phyloP scores from a whole-genome alignment of 2,113 vertebrate species.

The Eupsittula cactorum region DNA sequence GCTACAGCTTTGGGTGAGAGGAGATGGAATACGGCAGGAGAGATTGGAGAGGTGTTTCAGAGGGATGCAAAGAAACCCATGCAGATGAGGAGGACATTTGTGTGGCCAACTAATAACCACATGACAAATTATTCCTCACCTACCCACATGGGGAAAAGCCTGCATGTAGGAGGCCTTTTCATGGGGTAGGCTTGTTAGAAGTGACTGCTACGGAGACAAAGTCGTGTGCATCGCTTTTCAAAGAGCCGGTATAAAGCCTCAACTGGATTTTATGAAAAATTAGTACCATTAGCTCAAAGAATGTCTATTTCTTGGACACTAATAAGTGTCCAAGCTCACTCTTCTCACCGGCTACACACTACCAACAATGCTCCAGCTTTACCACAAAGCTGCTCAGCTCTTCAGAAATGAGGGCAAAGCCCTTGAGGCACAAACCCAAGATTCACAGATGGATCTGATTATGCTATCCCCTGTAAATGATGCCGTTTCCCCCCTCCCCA shows the following conservation, averaged over 20 bases:
- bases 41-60: neutral
- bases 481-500: neutral
- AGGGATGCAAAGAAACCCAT: neutral
- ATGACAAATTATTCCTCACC: fast-evolving
- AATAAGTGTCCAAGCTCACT: neutral
- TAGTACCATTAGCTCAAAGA: neutral
- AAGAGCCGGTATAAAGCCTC: neutral
- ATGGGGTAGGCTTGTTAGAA: neutral
- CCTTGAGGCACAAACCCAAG: neutral
- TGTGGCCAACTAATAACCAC: neutral
- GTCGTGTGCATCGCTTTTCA: fast-evolving
- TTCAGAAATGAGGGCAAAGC: neutral
- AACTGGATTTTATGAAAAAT: neutral
- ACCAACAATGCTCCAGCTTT: neutral
- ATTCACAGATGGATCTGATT: neutral
- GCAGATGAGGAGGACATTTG: neutral
- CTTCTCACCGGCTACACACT: neutral
- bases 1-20: neutral
- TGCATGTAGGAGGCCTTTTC: neutral
- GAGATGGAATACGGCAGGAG: fast-evolving
- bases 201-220: neutral
- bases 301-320: too few relatives aligned
- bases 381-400: neutral
- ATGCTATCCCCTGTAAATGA: too few relatives aligned
- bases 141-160: too few relatives aligned